phyloP scores from a whole-genome alignment of 2,888 invertebrate species.

The Diarsia brunnea region DNA sequence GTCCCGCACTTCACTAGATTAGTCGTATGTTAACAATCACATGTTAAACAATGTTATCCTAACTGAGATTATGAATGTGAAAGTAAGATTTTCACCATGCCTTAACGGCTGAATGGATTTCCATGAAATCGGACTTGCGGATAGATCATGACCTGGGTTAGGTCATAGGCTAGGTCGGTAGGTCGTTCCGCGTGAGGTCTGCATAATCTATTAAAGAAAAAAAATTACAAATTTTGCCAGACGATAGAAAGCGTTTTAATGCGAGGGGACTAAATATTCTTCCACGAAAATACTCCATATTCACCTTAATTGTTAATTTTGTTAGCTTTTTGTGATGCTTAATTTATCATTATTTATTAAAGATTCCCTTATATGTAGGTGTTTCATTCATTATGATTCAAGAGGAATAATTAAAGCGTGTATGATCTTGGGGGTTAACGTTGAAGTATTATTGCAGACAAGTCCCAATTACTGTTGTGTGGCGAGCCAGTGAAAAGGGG shows the following conservation, averaged over 20 bases:
- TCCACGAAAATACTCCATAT: slow-evolving; percentile 22
- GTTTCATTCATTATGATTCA: slow-evolving; percentile 35
- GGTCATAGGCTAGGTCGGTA: neutral
- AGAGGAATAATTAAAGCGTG: slow-evolving; percentile 9
- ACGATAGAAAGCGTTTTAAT: neutral
- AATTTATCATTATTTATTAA: slow-evolving; percentile 31
- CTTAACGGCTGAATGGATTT: neutral
- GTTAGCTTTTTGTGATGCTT: slow-evolving; percentile 22
- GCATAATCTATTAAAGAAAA: neutral
- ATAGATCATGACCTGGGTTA: neutral
- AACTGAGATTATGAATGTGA: neutral
- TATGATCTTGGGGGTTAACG: slow-evolving; percentile 14
- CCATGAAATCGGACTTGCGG: neutral
- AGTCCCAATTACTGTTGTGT: slow-evolving; percentile 93
- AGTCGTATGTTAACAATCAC: neutral
- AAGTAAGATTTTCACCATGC: neutral
- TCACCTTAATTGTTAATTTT: slow-evolving; percentile 22
- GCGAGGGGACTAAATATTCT: slow-evolving; percentile 21
- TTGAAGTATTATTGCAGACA: slow-evolving; percentile 87
- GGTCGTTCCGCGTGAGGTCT: neutral
- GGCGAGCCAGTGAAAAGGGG: slow-evolving; percentile 91
- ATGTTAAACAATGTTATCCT: neutral
- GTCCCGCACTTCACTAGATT: neutral
- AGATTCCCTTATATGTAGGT: slow-evolving; percentile 24
- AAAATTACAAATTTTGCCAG: neutral